Conservation (phyloP, 2,113 vertebrate species). For the Gracilinanus agilis region DNA sequence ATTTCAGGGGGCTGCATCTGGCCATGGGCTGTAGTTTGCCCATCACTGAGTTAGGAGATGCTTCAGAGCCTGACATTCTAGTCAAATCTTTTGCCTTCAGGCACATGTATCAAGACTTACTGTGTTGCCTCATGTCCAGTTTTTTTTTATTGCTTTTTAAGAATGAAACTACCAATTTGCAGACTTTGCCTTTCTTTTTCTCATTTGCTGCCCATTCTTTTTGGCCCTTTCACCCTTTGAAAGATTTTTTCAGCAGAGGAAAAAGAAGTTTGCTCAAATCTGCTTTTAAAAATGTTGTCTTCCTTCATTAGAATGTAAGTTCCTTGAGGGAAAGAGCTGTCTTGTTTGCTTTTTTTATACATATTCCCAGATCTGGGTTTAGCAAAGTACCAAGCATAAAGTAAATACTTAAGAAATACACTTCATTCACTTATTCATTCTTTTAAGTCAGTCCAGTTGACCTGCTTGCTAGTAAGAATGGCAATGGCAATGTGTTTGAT, state of each 20-base stretch:
- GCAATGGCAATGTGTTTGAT: constrained; percentile 36
- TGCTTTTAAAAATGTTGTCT: background rate
- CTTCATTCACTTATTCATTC: background rate
- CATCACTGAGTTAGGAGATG: no score
- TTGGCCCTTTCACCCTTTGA: constrained; percentile 36
- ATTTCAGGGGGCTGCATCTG: no score
- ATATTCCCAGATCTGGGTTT: background rate
- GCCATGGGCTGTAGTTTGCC: no score
- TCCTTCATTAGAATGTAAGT: background rate
- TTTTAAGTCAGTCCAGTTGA: background rate
- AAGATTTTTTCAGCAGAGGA: constrained; percentile 37
- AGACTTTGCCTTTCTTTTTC: background rate
- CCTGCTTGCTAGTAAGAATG: constrained; percentile 29
- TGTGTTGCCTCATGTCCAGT: background rate
- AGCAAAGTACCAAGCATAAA: background rate
- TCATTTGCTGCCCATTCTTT: background rate
- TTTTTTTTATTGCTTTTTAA: constrained; percentile 37
- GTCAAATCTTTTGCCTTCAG: background rate
- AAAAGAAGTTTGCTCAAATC: background rate
- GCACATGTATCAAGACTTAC: background rate
- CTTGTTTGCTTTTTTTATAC: background rate
- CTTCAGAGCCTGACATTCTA: background rate
- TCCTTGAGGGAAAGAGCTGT: background rate
- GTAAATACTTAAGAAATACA: background rate
- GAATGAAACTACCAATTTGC: constrained; percentile 29